Evolutionary conservation across 2,113 vertebrate genomes (phyloP), one percentile per base, ranked within the genome.

Genomic region (Stigmatopora nigra): DNA sequence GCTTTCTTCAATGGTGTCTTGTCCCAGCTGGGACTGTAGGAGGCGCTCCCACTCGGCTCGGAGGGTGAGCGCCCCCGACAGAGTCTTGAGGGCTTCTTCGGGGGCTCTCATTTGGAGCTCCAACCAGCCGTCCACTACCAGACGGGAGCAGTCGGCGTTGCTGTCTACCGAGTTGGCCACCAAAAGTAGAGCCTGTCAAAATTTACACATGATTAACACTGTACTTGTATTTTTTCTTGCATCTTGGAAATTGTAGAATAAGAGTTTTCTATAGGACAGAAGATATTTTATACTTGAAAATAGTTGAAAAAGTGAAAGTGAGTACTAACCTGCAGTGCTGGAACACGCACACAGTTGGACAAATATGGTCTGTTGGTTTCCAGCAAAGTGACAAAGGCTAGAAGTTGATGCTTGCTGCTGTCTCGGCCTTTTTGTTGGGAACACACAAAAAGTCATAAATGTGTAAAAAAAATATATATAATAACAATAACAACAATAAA

Each of bases 301-400:
- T 31, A 31, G 25, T 31, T 31, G n/a, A n/a, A n/a, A n/a, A n/a
- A n/a, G n/a, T 31, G 2, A 25, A 1, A 31, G 20, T 31, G 53
- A 56, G 53, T 1, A 69, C 88, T 63, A 5, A 95, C 94, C 78
- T 95, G 94, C 0, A 97, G 84, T 0, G 94, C 94, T 0, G 94
- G 93, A 3, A 92, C 68, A 0, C 93, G 86, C 10, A 94, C 78
- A 0, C 93, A 95, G 90, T 94, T 97, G 31, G 94, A 90, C 77
- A 98, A 71, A 83, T 95, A 97, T 0, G 93, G 93, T 19, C 92
- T 97, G 88, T 89, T 94, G 79, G 95, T 98, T 87, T 98, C 95
- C 77, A 98, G 78, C 69, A 98, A 86, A 2, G 94, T 96, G 67
- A 96, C 93, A 0, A 94, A 98, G 72, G 91, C 84, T 0, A 98